phyloP scores from a whole-genome alignment of 2,113 vertebrate species.

The Sinocyclocheilus anshuiensis region DNA sequence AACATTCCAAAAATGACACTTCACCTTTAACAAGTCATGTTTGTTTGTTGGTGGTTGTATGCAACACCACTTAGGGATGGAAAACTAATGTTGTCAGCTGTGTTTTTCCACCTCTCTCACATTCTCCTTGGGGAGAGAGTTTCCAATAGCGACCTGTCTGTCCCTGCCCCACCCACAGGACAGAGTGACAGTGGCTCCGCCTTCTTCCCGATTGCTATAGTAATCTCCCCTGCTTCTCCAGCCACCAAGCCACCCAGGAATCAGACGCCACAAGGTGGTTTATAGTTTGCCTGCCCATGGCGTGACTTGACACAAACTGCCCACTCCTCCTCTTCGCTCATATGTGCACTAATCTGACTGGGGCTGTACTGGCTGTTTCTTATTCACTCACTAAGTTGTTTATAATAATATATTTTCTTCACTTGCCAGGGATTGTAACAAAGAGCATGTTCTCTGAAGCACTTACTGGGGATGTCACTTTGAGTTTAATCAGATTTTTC shows the following conservation, averaged over 20 bases:
- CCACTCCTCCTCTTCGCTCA: constrained; percentile 42
- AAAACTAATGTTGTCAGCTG: constrained; percentile 19
- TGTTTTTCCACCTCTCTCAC: constrained; percentile 30
- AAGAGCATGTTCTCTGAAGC: not conserved
- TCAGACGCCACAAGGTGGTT: constrained; percentile 80
- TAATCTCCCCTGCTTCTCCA: constrained; percentile 77
- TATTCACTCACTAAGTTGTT: not conserved
- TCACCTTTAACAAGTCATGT: not conserved
- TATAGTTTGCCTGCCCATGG: constrained; percentile 59
- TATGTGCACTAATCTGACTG: constrained; percentile 54
- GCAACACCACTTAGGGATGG: constrained; percentile 5
- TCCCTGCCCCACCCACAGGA: constrained; percentile 71
- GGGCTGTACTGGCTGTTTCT: constrained; percentile 4
- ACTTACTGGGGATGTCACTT: not conserved
- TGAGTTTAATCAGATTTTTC: not conserved
- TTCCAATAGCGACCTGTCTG: constrained; percentile 26
- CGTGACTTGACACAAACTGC: constrained; percentile 62
- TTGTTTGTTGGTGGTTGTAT: not conserved
- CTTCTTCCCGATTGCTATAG: constrained; percentile 77
- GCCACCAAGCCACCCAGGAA: constrained; percentile 75
- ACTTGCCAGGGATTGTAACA: not conserved
- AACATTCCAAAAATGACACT: not conserved
- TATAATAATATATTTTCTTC: not conserved
- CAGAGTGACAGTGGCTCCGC: constrained; percentile 67
- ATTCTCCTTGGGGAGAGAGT: not conserved